These are phyloP conservation scores for Apamea monoglypha DNA, from an alignment of 2,888 invertebrate species.

Conservation along the genomic window DNA sequence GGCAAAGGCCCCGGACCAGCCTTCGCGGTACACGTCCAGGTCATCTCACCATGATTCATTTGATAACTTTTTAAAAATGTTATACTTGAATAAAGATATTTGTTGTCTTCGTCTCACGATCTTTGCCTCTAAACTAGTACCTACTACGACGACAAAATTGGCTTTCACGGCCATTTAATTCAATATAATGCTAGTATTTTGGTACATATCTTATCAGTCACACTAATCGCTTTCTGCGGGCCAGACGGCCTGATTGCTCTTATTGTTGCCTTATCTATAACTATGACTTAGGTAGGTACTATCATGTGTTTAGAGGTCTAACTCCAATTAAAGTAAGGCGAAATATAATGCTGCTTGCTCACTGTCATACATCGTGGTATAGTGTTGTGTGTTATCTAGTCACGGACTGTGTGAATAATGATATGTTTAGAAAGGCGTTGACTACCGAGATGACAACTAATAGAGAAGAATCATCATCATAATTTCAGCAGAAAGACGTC, in stretches of 20 bases:
- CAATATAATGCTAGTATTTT: slow-evolving; percentile 27
- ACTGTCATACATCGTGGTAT: neutral
- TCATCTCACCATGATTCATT: too few relatives aligned
- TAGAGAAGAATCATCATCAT: too few relatives aligned
- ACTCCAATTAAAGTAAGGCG: neutral
- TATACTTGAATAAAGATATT: neutral
- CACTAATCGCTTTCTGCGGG: slow-evolving; percentile 63
- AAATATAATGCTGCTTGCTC: slow-evolving; percentile 10
- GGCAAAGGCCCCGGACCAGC: too few relatives aligned
- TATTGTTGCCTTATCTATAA: slow-evolving; percentile 56
- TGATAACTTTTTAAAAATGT: too few relatives aligned
- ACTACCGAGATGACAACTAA: neutral
- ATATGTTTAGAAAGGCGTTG: neutral
- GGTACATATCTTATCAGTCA: slow-evolving; percentile 34
- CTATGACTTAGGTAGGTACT: slow-evolving; percentile 32
- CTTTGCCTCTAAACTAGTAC: neutral
- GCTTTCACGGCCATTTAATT: slow-evolving; percentile 16
- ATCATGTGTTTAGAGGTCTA: slow-evolving; percentile 24
- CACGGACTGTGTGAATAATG: neutral
- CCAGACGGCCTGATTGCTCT: slow-evolving; percentile 66
- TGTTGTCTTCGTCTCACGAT: neutral
- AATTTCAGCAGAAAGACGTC: too few relatives aligned
- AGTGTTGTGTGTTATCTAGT: neutral
- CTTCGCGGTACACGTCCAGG: too few relatives aligned
- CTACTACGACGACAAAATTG: neutral